phyloP scores from a whole-genome alignment of 2,797 vertebrate genomes.

The Lutjanus argentimaculatus region DNA sequence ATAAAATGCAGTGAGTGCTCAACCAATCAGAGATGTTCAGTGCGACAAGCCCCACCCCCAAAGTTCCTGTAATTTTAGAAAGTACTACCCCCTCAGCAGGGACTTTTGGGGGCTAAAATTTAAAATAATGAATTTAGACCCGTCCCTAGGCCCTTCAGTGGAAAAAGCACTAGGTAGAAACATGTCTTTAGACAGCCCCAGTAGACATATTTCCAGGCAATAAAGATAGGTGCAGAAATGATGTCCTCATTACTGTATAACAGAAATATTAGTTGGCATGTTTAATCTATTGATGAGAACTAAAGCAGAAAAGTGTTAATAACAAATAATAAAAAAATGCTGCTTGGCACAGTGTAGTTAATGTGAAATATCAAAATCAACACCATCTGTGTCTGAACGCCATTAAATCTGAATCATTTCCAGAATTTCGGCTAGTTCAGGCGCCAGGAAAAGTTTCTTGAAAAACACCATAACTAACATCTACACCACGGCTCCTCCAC shows the following conservation, averaged over 20 bases:
- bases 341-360: neutral
- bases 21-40: no score
- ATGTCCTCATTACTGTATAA: neutral
- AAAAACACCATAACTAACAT: constrained; percentile 55
- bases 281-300: neutral
- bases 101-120: no score
- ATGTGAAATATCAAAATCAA: neutral
- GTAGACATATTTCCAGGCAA: neutral
- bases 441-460: constrained; percentile 58
- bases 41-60: no score
- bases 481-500: constrained; percentile 9
- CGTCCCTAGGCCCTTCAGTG: no score
- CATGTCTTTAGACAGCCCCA: neutral
- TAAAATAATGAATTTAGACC: no score
- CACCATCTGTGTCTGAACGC: neutral
- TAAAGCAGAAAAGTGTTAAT: neutral
- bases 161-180: no score
- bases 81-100: no score
- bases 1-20: no score
- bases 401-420: neutral
- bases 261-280: neutral
- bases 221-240: neutral
- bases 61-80: no score
- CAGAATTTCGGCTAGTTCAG: neutral
- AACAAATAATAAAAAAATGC: neutral